Conservation (phyloP, 2,113 vertebrate genomes). For the Australoheros scitulus region DNA sequence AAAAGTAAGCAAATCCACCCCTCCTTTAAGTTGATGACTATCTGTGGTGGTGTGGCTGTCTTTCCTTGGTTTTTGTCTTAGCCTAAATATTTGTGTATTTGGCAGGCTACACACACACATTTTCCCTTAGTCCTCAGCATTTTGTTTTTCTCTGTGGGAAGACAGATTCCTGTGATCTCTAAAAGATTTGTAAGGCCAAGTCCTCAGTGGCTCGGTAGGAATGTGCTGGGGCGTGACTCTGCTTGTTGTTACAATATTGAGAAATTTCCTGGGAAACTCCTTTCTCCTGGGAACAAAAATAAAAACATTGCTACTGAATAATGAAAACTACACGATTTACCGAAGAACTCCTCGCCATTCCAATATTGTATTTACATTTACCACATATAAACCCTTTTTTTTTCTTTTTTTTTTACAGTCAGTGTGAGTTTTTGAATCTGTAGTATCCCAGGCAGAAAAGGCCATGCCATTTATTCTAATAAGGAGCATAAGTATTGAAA, state of each 20-base stretch:
- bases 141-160: conserved; percentile 63
- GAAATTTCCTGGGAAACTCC: conserved; percentile 38
- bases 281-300: conserved; percentile 31
- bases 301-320: conserved; percentile 18
- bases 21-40: background rate
- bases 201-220: conserved; percentile 66
- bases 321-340: background rate
- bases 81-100: conserved; percentile 27
- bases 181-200: conserved; percentile 43
- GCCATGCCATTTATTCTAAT: conserved; percentile 1
- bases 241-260: conserved; percentile 62
- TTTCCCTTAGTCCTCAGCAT: background rate
- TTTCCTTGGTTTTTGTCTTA: conserved; percentile 26
- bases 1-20: conserved; percentile 86
- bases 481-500: conserved; percentile 6
- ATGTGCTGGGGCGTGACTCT: conserved; percentile 66
- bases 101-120: background rate
- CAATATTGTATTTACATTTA: background rate
- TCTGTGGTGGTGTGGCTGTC: background rate
- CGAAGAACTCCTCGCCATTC: background rate
- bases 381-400: background rate
- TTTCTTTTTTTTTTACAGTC: background rate
- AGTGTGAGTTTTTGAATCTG: background rate
- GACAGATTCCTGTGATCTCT: conserved; percentile 50
- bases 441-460: background rate